Evolutionary conservation across 2,888 invertebrate species (phyloP), one percentile per base, ranked within the genome.

Genomic region (Protophormia terraenovae): DNA sequence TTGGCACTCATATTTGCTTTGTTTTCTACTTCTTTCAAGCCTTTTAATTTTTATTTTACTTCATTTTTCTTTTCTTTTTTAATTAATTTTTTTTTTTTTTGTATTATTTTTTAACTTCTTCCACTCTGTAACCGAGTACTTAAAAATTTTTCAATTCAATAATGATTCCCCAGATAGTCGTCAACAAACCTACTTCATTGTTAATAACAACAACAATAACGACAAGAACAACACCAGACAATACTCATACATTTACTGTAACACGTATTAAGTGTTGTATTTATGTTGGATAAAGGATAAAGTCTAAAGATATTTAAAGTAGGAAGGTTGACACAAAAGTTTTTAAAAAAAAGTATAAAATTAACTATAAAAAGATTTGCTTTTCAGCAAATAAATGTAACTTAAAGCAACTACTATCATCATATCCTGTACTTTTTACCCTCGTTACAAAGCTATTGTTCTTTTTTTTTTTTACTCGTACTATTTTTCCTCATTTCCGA

Each of bases 101-200:
- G 7, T 3, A 4, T 27, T 41, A 16, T 41, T 32, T 38, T 53
- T 60, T 24, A 45, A 29, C 27, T 41, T 35, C 73, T 69, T 45
- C 45, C 45, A 76, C 66, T 84, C 41, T 71, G 32, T 76, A 66
- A 76, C 80, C 71, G 58, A 85, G 69, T 78, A 75, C 66, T 84
- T 77, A 76, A 80, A 38, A 58, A 71, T 16, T 75, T 84, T 72
- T 72, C 80, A 84, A 84, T 84, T 80, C 76, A 80, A 84, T 84
- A 84, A 80, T 71, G 76, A 80, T 80, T 66, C 73, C 66, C 72
- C 50, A 66, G 80, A 84, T 71, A 77, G 84, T 71, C 76, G 76
- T 66, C 76, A 72, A 71, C 38, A 72, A 76, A 71, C 35, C 58
- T 66, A 58, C 72, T 80, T 38, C 41, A 72, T 80, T 84, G 84